Evolutionary conservation across 2,888 invertebrate genomes (phyloP).

Genomic region (Ctena decussata): DNA sequence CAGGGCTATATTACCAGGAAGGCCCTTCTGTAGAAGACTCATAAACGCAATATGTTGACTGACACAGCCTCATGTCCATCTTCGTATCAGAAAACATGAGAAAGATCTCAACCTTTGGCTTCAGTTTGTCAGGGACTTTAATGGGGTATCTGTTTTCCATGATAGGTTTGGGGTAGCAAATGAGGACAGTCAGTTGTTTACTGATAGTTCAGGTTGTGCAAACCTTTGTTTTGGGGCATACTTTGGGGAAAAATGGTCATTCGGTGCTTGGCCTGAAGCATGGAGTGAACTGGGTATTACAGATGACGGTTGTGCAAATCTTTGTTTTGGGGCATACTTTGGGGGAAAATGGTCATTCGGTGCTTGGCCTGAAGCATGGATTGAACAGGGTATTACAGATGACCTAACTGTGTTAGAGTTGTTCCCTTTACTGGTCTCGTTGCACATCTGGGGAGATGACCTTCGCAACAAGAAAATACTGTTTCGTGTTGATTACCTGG

Average conservation of each 20-base stretch:
- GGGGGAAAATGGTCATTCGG: conserved; percentile 4
- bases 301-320: background rate
- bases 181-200: conserved; percentile 15
- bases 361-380: background rate
- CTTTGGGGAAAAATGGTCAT: conserved; percentile 13
- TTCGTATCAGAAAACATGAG: background rate
- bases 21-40: conserved; percentile 23
- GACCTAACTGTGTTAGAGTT: conserved; percentile 28
- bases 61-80: background rate
- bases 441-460: conserved; percentile 17
- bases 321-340: conserved; percentile 27
- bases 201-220: conserved; percentile 15
- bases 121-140: background rate
- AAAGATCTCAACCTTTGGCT: background rate
- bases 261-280: background rate
- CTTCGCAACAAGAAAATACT: conserved; percentile 19
- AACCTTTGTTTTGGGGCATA: conserved; percentile 19
- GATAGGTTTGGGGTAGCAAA: conserved; percentile 21
- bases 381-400: background rate
- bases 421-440: background rate
- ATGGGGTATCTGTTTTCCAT: background rate
- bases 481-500: too few relatives aligned
- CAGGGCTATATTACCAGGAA: background rate
- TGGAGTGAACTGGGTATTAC: conserved; percentile 13
- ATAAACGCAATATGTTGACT: conserved; percentile 17